These are phyloP conservation scores for Zaprionus kolodkinae DNA, from an alignment of 1,140 invertebrate genomes.

Conservation along the genomic window DNA sequence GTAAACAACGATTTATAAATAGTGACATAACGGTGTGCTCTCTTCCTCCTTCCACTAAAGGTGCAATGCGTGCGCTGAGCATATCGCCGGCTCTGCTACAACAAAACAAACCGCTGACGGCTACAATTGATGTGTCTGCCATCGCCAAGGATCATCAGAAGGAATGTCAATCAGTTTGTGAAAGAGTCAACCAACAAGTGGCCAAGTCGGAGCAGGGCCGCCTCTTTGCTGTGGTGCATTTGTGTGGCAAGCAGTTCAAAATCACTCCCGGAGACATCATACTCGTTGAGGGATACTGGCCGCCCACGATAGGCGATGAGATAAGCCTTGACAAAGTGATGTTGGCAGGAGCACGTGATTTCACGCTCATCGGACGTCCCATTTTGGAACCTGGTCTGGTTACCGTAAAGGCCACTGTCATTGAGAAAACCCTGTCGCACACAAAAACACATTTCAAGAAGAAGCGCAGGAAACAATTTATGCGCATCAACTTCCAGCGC, in stretches of 20 bases:
- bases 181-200: slow-evolving; percentile 87
- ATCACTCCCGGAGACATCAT: slow-evolving; percentile 94
- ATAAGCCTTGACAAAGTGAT: slow-evolving; percentile 95
- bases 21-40: slow-evolving; percentile 62
- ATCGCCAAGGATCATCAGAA: slow-evolving; percentile 60
- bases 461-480: slow-evolving; percentile 90
- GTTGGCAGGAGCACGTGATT: slow-evolving; percentile 92
- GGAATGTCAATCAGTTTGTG: slow-evolving; percentile 83
- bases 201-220: slow-evolving; percentile 87
- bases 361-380: slow-evolving; percentile 93
- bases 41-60: slow-evolving; percentile 26
- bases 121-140: slow-evolving; percentile 40
- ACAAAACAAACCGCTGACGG: slow-evolving; percentile 54
- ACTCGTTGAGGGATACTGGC: slow-evolving; percentile 92
- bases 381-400: slow-evolving; percentile 91
- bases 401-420: slow-evolving; percentile 92
- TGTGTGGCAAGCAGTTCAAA: slow-evolving; percentile 94
- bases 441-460: slow-evolving; percentile 91
- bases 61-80: slow-evolving; percentile 69
- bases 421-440: slow-evolving; percentile 95
- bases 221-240: slow-evolving; percentile 93
- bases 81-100: slow-evolving; percentile 57
- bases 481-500: slow-evolving; percentile 90
- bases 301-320: slow-evolving; percentile 92
- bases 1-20: not conserved